Conservation (phyloP, 2,888 invertebrate genomes). For the Listrodromus nycthemerus region DNA sequence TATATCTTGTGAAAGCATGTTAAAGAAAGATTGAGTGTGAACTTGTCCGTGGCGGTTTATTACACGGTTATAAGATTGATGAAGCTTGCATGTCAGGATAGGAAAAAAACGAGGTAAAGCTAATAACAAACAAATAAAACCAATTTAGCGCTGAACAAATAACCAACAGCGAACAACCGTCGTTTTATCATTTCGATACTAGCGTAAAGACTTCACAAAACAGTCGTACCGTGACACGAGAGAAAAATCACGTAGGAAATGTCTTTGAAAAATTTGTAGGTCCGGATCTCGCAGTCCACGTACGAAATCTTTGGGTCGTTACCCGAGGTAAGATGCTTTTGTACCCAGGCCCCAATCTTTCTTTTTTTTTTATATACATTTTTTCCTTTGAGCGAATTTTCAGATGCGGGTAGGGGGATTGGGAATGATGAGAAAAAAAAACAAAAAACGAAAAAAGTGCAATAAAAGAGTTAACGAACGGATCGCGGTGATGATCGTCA, state of each 20-base stretch:
- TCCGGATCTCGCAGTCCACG: constrained; percentile 71
- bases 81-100: constrained; percentile 26
- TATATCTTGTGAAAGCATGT: constrained; percentile 55
- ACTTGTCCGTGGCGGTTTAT: constrained; percentile 37
- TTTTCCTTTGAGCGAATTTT: constrained; percentile 35
- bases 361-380: constrained; percentile 32
- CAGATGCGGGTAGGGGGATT: constrained; percentile 51
- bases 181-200: background rate
- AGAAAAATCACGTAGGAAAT: constrained; percentile 58
- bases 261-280: constrained; percentile 73
- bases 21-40: constrained; percentile 39
- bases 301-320: constrained; percentile 75
- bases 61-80: constrained; percentile 39
- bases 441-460: background rate
- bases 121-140: background rate
- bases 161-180: background rate
- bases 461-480: constrained; percentile 39
- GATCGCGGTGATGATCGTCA: constrained; percentile 54
- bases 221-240: constrained; percentile 5
- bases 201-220: constrained; percentile 20
- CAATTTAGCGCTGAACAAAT: background rate
- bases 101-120: background rate
- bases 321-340: constrained; percentile 72
- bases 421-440: constrained; percentile 23
- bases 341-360: constrained; percentile 41